phyloP scores from a whole-genome alignment of 2,888 invertebrate genomes.

The Thalpophila matura region DNA sequence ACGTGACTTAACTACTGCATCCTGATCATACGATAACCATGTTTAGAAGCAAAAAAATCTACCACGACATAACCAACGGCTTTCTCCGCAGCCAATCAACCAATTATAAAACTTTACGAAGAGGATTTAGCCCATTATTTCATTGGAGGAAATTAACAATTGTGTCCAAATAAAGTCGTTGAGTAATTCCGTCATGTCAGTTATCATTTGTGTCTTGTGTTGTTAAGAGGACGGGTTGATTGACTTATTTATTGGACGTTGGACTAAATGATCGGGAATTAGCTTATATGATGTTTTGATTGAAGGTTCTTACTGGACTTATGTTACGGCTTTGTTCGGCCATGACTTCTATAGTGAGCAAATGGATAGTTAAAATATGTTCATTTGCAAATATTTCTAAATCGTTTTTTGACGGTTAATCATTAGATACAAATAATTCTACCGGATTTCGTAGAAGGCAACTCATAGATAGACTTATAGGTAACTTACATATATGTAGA shows the following conservation, averaged over 20 bases:
- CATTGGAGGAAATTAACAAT: conserved; percentile 90
- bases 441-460: too few species aligned
- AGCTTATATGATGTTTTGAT: conserved; percentile 60
- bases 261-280: conserved; percentile 66
- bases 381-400: too few species aligned
- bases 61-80: conserved; percentile 41
- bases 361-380: too few species aligned
- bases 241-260: conserved; percentile 76
- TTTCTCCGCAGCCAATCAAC: conserved; percentile 80
- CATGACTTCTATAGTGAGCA: not conserved
- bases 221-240: conserved; percentile 73
- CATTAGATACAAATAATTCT: too few species aligned
- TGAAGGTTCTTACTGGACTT: conserved; percentile 43
- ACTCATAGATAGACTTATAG: too few species aligned
- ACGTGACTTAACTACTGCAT: conserved; percentile 50
- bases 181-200: conserved; percentile 87
- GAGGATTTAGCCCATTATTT: conserved; percentile 89
- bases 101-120: conserved; percentile 83
- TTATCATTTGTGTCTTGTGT: conserved; percentile 84
- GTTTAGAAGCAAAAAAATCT: conserved; percentile 59
- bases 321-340: conserved; percentile 29
- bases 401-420: too few species aligned
- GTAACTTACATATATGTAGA: too few species aligned
- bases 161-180: conserved; percentile 89
- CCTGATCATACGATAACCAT: conserved; percentile 56